Evolutionary conservation across 2,888 invertebrate species (phyloP).

Genomic region (Lapara coniferarum): DNA sequence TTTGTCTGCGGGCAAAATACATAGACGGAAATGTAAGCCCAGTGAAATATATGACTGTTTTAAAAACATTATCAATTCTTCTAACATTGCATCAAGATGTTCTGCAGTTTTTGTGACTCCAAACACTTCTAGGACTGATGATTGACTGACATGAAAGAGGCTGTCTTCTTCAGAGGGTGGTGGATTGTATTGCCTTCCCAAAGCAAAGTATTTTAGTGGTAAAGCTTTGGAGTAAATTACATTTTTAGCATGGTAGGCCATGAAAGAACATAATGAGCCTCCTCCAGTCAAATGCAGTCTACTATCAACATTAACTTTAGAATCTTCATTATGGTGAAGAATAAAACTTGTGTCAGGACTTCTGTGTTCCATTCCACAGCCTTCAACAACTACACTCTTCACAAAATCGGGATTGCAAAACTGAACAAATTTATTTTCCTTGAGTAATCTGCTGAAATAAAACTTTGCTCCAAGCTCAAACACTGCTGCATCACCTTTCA

Average conservation of each 20-base stretch:
- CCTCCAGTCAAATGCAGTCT: slow-evolving; percentile 90
- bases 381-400: slow-evolving; percentile 89
- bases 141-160: slow-evolving; percentile 87
- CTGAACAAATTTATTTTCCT: slow-evolving; percentile 82
- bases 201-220: slow-evolving; percentile 87
- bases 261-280: slow-evolving; percentile 88
- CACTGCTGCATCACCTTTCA: slow-evolving; percentile 87
- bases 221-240: slow-evolving; percentile 84
- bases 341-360: slow-evolving; percentile 84
- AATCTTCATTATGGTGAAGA: slow-evolving; percentile 82
- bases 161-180: slow-evolving; percentile 67
- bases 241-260: slow-evolving; percentile 89
- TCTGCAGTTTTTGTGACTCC: slow-evolving; percentile 77
- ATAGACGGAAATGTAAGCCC: slow-evolving; percentile 87
- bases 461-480: slow-evolving; percentile 87
- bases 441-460: slow-evolving; percentile 72
- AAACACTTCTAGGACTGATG: slow-evolving; percentile 87
- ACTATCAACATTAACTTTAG: slow-evolving; percentile 80
- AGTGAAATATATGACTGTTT: slow-evolving; percentile 86
- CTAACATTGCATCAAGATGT: slow-evolving; percentile 80
- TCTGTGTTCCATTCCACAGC: slow-evolving; percentile 85
- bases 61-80: slow-evolving; percentile 79
- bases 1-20: slow-evolving; percentile 84
- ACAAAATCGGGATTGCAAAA: slow-evolving; percentile 91
- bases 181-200: slow-evolving; percentile 88